Evolutionary conservation across 2,113 vertebrate genomes (phyloP), one percentile per base, ranked within the genome.

Genomic region (Lagopus muta): DNA sequence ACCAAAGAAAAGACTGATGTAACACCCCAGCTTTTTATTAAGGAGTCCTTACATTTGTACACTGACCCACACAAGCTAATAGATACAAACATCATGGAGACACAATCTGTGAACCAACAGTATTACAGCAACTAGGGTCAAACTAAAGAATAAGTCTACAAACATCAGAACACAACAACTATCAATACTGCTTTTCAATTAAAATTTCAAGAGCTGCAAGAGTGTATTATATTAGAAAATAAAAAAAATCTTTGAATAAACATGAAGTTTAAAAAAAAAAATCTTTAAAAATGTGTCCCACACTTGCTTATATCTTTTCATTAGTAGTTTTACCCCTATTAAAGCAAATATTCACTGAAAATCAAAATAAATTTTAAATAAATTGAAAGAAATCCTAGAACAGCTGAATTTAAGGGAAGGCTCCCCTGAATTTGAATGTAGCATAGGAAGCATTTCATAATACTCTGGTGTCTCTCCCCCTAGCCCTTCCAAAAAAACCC

Each of bases 21-120:
- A 48, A 16, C 47, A 28, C 7, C 21, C 30, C 17, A 40, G 38
- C 19, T 7, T 8, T 25, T 47, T 38, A 25, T 16, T 22, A 7
- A 43, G 27, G 57, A 52, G 24, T 24, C 19, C 8, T 22, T 20
- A 20, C 25, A 42, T 61, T 20, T 69, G 11, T 55, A 27, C 10
- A 8, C 0, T 15, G 8, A 32, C 58, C 30, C 12, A 4, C 12
- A 18, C 6, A 11, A 60, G 42, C 3, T 57, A 38, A 40, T 0
- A 22, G 28, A 30, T 22, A 12, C 5, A 22, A 14, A 45, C 30
- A 55, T 12, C 17, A 48, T 9, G 30, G 38, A 61, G 32, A 24
- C 14, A 36, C 18, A 7, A 9, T 34, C 43, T n/a, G 30, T 1
- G 3, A 38, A 28, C 12, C n/a, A 52, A 38, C 0, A 48, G 16